Evolutionary conservation across 1,140 invertebrate species (phyloP), one percentile per base, ranked within the genome.

Genomic region (Andrena cerasifolii): DNA sequence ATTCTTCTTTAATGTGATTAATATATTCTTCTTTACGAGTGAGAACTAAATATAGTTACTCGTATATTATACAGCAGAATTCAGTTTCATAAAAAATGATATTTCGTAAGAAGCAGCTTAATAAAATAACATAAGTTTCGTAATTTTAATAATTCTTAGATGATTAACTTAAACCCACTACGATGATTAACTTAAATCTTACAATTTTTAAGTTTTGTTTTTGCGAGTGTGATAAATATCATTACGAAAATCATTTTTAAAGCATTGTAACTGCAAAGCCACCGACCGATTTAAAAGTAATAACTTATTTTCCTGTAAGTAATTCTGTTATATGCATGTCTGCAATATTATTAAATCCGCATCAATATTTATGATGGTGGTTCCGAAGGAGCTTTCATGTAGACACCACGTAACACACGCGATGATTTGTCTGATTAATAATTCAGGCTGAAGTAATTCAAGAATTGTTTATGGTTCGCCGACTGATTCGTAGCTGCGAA

Each of bases 401-500:
- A 43, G 33, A 26, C 21, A 18, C 51, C 12, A 16, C 6, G 16
- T 3, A 33, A 59, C 53, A 47, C 16, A 16, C 14, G 10, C 63
- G 73, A 76, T 36, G 65, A 68, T 68, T 76, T 21, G 28, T 16
- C 24, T 40, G 63, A 76, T 76, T 76, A 68, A 76, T 76, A 68
- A 76, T 76, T 59, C 65, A 26, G 10, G 7, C 5, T 16, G 31
- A 16, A 40, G 68, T 68, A 76, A 76, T 76, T 68, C 21, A 36
- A 40, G 12, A 28, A 40, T 14, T 65, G 24, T 66, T 14, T 21
- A 73, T n/a, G 16, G 21, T 28, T 14, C 26, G 16, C 36, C 4
- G 62, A 40, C 6, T 54, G 18, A 43, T 26, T 43, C 61, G 47
- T 14, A 8, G 36, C 18, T 26, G 8, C 14, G 21, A 31, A 47